Evolutionary conservation across 2,797 vertebrate genomes (phyloP), one percentile per base, ranked within the genome.

Genomic region (Loris lydekkerianus): DNA sequence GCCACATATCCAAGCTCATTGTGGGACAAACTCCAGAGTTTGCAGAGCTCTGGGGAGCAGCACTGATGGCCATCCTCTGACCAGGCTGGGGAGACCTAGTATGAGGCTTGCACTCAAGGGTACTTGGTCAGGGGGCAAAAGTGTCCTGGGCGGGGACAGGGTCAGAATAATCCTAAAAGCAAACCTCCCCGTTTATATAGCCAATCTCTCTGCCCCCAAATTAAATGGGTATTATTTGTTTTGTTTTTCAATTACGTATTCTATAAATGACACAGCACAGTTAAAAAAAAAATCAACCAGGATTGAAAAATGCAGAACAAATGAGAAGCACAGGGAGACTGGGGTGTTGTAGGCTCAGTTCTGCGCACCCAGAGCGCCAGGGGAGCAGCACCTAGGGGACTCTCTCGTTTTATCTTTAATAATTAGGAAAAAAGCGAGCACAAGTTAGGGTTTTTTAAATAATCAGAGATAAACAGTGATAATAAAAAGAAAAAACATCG

Each of bases 351-450:
- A 0, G 53, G 13, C 18, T 1, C 5, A 0, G 37, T 2, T 49
- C 61, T 0, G 0, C 18, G 0, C 17, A 25, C 40, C 10, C 0
- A 0, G 29, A 5, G 31, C 0, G 0, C 72, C 61, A 3, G 43
- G 29, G 13, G 29, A 7, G 14, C 63, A 31, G 18, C 63, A 34
- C 58, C 11, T 3, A 56, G 46, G 17, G 17, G 2, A 46, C 29
- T 84, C 34, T 34, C 34, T 34, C n/a, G 13, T 69, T 49, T n/a
- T 14, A 63, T 23, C 60, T 40, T 78, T 18, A 70, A 53, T 58
- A 20, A 2, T 34, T 14, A 0, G 17, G 29, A 53, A 17, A 86
- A 21, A 69, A 61, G 86, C 5, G 40, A 80, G 5, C 10, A 60
- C 27, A 75, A 2, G 0, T 7, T 3, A 5, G 1, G 0, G 63